Conservation (phyloP, 2,888 invertebrate species). For the Athalia cordata region DNA sequence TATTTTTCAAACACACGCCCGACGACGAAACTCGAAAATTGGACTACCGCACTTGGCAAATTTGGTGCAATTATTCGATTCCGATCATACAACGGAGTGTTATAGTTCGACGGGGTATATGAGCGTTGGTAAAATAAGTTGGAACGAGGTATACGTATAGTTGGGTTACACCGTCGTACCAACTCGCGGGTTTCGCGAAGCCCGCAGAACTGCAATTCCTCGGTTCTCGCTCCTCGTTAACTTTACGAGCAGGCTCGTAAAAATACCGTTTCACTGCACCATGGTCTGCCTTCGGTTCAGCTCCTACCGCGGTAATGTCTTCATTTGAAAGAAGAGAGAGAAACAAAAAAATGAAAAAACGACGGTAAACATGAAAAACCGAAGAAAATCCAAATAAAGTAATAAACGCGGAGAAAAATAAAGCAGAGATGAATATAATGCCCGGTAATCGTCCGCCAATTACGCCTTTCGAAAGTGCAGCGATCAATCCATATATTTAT, state of each 20-base stretch:
- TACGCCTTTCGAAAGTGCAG: constrained; percentile 53
- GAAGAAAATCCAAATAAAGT: not conserved
- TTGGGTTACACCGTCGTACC: not conserved
- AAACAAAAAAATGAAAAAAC: not conserved
- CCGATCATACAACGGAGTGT: constrained; percentile 1
- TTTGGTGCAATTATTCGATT: not conserved
- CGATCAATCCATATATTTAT: not conserved
- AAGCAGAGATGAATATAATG: constrained; percentile 67
- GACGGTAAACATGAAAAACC: not conserved
- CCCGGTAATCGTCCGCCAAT: constrained; percentile 71
- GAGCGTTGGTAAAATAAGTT: constrained; percentile 34
- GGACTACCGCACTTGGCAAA: not conserved
- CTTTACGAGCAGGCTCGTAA: constrained; percentile 73
- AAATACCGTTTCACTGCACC: constrained; percentile 67
- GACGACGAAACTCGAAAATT: too few species aligned
- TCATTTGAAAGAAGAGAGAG: constrained; percentile 61
- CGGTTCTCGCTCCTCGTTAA: constrained; percentile 69
- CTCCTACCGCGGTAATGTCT: constrained; percentile 67
- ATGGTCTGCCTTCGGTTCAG: constrained; percentile 46
- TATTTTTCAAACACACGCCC: too few species aligned
- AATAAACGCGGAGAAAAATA: not conserved
- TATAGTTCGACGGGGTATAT: not conserved
- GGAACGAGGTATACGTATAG: not conserved
- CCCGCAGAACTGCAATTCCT: constrained; percentile 35
- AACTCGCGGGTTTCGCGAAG: constrained; percentile 16